Evolutionary conservation across 2,113 vertebrate species (phyloP).

Genomic region (Leptobrachium leishanense): DNA sequence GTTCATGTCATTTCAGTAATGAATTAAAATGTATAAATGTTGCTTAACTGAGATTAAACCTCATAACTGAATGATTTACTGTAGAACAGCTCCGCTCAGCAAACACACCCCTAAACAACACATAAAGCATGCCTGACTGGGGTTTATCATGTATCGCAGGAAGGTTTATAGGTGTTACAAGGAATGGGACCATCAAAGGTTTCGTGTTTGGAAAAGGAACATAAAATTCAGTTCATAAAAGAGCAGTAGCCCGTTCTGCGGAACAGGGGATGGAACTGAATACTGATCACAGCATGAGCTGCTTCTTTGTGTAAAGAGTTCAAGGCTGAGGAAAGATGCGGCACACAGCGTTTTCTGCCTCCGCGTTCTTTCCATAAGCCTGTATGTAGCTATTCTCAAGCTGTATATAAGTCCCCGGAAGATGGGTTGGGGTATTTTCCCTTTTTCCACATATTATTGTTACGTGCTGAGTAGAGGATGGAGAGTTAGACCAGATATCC

Average conservation of each 20-base stretch:
- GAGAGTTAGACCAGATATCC: too few species aligned
- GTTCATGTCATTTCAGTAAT: too few species aligned
- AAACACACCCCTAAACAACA: background rate
- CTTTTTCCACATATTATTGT: too few species aligned
- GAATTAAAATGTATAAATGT: too few species aligned
- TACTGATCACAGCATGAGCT: background rate
- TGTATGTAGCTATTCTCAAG: too few species aligned
- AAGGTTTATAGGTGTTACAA: background rate
- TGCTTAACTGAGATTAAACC: too few species aligned
- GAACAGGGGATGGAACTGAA: background rate
- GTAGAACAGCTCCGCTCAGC: background rate
- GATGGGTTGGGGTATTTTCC: too few species aligned
- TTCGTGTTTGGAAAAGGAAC: conserved; percentile 5
- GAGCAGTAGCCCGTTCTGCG: background rate
- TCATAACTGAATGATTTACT: background rate
- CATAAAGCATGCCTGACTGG: background rate
- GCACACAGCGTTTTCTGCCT: background rate
- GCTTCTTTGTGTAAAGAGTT: background rate
- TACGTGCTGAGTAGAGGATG: too few species aligned
- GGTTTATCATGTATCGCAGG: background rate
- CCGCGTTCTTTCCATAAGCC: too few species aligned
- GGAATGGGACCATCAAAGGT: conserved; percentile 12
- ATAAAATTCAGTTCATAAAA: conserved; percentile 6
- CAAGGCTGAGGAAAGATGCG: background rate
- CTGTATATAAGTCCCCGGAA: too few species aligned